Evolutionary conservation across 1,140 invertebrate species (phyloP), one percentile per base, ranked within the genome.

Genomic region (Dendroctonus valens): DNA sequence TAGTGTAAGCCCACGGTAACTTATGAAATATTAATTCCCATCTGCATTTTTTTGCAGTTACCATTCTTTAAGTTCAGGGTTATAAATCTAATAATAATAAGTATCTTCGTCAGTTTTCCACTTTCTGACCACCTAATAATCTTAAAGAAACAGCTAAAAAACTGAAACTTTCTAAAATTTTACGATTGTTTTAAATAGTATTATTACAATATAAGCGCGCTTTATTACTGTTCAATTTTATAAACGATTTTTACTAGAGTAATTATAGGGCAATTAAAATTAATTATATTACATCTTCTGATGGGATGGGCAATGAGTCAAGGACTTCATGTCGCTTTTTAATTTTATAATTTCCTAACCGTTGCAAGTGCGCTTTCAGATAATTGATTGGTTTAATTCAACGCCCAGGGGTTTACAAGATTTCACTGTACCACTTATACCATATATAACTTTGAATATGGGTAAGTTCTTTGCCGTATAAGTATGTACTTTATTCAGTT

Each of bases 61-160:
- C 12, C 12, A 46, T 46, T 46, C 42, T 9, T 46, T 46, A 11
- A 46, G 42, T 9, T 46, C 12, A 46, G 42, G 8, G 12, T 46
- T 46, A 46, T 46, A 11, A 9, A 46, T 5, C 12, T 46, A 46
- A 46, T 46, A 46, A 46, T 46, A 46, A 11, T 11, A n/a, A n/a
- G 8, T 46, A 11, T 46, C 8, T 12, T 11, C 12, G 8, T 11
- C 12, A 11, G 8, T 46, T 46, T 46, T 46, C 42, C 42, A 46
- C 42, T 46, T 46, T 46, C 42, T 46, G 42, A 46, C 8, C 42
- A 46, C 8, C 12, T 46, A 46, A 46, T 46, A 46, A 46, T 9
- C 8, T 12, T 2, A 46, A 46, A 46, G 12, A 26, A 26, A 3
- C 26, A 46, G 42, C 42, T 46, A 11, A 46, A 46, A 11, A 46